A percentile compares a stretch with the other conserved stretches of the same genome.
Evolutionary conservation across 2,113 vertebrate genomes (phyloP).

Genomic region (Onychostoma macrolepis): DNA sequence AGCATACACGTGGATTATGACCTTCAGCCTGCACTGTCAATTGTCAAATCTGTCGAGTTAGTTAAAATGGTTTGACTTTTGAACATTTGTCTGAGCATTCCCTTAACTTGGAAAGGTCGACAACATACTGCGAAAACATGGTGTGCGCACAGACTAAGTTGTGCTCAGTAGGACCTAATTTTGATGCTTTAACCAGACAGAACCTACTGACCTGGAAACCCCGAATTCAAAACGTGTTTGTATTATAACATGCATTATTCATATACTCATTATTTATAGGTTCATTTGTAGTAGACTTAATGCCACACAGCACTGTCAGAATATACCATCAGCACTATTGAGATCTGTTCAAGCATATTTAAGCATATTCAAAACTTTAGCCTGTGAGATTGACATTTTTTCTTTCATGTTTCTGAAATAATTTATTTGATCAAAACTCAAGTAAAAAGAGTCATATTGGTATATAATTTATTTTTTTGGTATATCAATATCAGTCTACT

Average conservation of each 20-base stretch:
- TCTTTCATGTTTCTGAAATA: neutral
- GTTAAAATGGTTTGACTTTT: constrained; percentile 19
- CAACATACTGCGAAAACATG: neutral
- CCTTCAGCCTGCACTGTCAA: neutral
- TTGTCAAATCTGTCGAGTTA: neutral
- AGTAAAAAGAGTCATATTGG: neutral
- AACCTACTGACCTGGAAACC: neutral
- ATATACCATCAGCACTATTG: neutral
- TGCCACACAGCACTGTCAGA: neutral
- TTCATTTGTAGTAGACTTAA: neutral
- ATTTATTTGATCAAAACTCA: neutral
- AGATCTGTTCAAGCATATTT: neutral
- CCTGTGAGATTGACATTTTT: neutral
- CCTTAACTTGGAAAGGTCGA: neutral
- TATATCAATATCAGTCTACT: neutral
- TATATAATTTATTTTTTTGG: no score
- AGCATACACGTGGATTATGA: neutral
- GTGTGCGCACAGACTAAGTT: neutral
- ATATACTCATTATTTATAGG: neutral
- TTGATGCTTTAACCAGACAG: neutral
- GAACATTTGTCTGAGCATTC: neutral
- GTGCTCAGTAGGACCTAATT: neutral
- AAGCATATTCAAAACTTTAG: neutral
- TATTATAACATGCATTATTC: neutral
- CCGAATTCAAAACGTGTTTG: neutral